phyloP scores from a whole-genome alignment of 1,140 invertebrate species.

The Spodoptera litura region DNA sequence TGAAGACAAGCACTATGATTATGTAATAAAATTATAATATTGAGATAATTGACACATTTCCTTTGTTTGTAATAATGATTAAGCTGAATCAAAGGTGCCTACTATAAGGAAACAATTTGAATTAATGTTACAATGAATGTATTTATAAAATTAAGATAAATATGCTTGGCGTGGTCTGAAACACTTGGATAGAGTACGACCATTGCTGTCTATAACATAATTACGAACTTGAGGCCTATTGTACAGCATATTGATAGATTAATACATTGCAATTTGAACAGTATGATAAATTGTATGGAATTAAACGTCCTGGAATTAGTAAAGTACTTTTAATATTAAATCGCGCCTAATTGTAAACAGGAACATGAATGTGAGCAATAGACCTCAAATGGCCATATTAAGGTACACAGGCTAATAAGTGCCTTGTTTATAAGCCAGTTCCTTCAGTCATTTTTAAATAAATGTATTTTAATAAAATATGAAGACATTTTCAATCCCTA shows the following conservation, averaged over 20 bases:
- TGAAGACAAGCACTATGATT: no score
- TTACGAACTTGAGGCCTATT: not conserved
- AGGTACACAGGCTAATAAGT: slow-evolving; percentile 61
- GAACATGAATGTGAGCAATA: not conserved
- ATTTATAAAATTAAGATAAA: slow-evolving; percentile 11
- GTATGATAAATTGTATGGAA: not conserved
- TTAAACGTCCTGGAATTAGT: no score
- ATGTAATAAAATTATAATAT: slow-evolving; percentile 6
- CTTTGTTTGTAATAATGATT: slow-evolving; percentile 54
- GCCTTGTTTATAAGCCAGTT: slow-evolving; percentile 74
- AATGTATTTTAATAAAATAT: slow-evolving; percentile 63
- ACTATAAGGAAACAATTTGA: slow-evolving; percentile 51
- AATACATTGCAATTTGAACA: not conserved
- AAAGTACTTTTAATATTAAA: no score
- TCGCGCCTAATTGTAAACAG: no score
- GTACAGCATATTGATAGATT: not conserved
- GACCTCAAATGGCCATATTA: slow-evolving; percentile 54
- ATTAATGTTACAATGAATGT: slow-evolving; percentile 29
- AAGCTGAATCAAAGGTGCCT: slow-evolving; percentile 81
- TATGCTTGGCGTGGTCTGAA: not conserved
- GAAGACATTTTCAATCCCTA: slow-evolving; percentile 37
- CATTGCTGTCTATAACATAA: not conserved
- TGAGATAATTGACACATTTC: slow-evolving; percentile 59
- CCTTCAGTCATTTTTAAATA: slow-evolving; percentile 73
- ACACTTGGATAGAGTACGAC: not conserved